A percentile compares a stretch with the other conserved stretches of the same genome.
Evolutionary conservation across 2,888 invertebrate species (phyloP).

Genomic region (Macrosoma leucophasiata): DNA sequence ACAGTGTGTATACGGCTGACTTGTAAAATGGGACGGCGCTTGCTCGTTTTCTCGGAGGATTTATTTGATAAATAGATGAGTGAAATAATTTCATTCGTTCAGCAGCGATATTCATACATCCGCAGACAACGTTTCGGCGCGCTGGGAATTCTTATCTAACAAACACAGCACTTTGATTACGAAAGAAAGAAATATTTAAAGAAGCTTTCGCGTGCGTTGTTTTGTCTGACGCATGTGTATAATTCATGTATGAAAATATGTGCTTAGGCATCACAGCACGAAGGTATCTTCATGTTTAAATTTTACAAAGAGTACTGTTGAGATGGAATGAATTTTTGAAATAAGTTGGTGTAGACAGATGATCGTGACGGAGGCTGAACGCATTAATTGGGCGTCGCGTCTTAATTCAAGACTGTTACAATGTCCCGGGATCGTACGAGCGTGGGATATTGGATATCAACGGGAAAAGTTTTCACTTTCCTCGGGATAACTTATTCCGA

Average conservation of each 20-base stretch:
- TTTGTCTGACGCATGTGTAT: slow-evolving; percentile 59
- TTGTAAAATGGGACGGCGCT: slow-evolving; percentile 31
- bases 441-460: too few species aligned
- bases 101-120: slow-evolving; percentile 47
- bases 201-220: slow-evolving; percentile 57
- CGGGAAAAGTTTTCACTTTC: slow-evolving; percentile 19
- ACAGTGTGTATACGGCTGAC: slow-evolving; percentile 31
- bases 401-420: too few species aligned
- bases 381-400: too few species aligned
- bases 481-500: slow-evolving; percentile 43
- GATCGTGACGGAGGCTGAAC: too few species aligned
- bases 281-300: too few species aligned
- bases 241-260: slow-evolving; percentile 53
- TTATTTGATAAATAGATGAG: slow-evolving; percentile 65
- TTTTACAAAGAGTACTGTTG: too few species aligned
- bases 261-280: slow-evolving; percentile 40
- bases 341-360: too few species aligned
- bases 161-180: slow-evolving; percentile 72
- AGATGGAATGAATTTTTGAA: too few species aligned
- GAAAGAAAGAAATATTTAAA: slow-evolving; percentile 69
- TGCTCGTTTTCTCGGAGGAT: slow-evolving; percentile 41
- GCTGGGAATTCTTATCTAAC: slow-evolving; percentile 67
- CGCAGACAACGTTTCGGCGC: slow-evolving; percentile 44
- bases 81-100: slow-evolving; percentile 59
- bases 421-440: too few species aligned